Evolutionary conservation across 2,113 vertebrate genomes (phyloP).

Genomic region (Grammomys dolichurus): DNA sequence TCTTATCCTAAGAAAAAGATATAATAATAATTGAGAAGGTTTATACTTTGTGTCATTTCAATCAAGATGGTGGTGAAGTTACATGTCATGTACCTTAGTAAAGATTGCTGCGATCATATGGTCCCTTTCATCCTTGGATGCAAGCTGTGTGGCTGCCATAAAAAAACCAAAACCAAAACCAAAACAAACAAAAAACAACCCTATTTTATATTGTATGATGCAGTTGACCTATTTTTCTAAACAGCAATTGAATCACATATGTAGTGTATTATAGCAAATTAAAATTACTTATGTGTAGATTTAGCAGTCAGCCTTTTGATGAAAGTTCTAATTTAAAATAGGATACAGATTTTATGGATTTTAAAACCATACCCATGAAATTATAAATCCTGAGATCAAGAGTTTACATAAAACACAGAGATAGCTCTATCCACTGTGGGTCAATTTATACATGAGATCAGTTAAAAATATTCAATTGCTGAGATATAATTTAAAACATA

Average conservation of each 20-base stretch:
- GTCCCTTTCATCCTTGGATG: background rate
- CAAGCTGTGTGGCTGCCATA: background rate
- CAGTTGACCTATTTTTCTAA: background rate
- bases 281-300: background rate
- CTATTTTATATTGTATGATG: background rate
- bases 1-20: background rate
- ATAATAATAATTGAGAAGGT: background rate
- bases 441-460: background rate
- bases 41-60: background rate
- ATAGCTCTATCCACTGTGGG: too few relatives aligned
- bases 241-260: background rate
- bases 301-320: background rate
- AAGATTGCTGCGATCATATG: background rate
- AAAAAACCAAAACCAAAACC: background rate
- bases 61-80: background rate
- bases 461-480: background rate
- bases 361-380: too few relatives aligned
- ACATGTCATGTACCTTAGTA: background rate
- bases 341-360: too few relatives aligned
- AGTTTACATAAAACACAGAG: too few relatives aligned
- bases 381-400: too few relatives aligned
- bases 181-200: too few relatives aligned
- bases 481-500: background rate
- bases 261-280: background rate
- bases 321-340: background rate